Evolutionary conservation across 2,113 vertebrate species (phyloP).

Genomic region (Mus pahari): DNA sequence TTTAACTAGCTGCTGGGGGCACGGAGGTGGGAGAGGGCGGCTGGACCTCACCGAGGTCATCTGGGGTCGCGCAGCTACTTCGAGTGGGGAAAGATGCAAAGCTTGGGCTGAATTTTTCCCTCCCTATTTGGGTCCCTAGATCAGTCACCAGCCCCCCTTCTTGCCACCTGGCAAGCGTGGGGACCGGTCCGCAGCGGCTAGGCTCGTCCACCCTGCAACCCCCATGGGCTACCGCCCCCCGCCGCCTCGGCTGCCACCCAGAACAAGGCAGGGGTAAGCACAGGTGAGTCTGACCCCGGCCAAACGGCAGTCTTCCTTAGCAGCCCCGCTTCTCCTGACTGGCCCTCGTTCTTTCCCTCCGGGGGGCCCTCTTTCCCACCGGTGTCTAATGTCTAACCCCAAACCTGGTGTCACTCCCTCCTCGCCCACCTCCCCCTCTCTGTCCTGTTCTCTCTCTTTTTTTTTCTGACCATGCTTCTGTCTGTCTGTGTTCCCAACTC

Average conservation of each 20-base stretch:
- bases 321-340: slow-evolving; percentile 53
- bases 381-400: slow-evolving; percentile 35
- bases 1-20: slow-evolving; percentile 37
- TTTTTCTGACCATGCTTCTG: not conserved
- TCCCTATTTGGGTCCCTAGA: slow-evolving; percentile 10
- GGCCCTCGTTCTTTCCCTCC: not conserved
- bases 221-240: slow-evolving; percentile 80
- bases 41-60: slow-evolving; percentile 33
- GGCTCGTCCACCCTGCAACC: slow-evolving; percentile 57
- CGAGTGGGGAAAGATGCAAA: not conserved
- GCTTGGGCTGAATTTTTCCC: slow-evolving; percentile 29
- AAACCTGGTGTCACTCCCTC: not conserved
- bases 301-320: slow-evolving; percentile 6
- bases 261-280: slow-evolving; percentile 71
- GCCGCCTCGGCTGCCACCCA: slow-evolving; percentile 70
- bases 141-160: slow-evolving; percentile 11
- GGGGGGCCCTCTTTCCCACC: not conserved
- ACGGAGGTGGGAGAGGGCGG: slow-evolving; percentile 58
- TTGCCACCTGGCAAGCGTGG: slow-evolving; percentile 42
- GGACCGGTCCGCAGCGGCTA: slow-evolving; percentile 67
- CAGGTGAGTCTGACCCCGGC: slow-evolving; percentile 74
- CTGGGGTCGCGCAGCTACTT: slow-evolving; percentile 57
- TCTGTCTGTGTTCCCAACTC: slow-evolving; percentile 3
- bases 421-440: not conserved
- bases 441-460: not conserved